Evolutionary conservation across 1,140 invertebrate species (phyloP).

Genomic region (Rhyzopertha dominica): DNA sequence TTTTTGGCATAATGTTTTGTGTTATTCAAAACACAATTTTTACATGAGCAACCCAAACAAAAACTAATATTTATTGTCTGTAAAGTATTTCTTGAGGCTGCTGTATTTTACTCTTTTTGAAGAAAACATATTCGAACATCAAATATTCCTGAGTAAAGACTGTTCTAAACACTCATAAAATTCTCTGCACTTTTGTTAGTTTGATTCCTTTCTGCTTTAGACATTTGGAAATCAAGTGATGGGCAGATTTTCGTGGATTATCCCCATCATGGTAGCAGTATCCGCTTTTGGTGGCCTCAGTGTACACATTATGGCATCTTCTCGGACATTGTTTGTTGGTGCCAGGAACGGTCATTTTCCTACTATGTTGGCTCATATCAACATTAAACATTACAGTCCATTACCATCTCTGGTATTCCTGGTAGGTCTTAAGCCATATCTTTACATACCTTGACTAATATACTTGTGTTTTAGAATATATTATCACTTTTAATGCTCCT

Average conservation of each 20-base stretch:
- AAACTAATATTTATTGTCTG: background rate
- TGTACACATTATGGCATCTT: slow-evolving; percentile 86
- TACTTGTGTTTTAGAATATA: slow-evolving; percentile 59
- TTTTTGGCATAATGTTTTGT: too few relatives aligned
- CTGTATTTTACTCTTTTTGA: too few relatives aligned
- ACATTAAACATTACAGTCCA: slow-evolving; percentile 74
- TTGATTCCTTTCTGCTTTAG: slow-evolving; percentile 54
- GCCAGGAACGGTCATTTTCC: slow-evolving; percentile 88
- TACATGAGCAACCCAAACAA: background rate
- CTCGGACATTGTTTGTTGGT: slow-evolving; percentile 86
- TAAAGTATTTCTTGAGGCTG: too few relatives aligned
- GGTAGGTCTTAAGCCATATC: slow-evolving; percentile 51
- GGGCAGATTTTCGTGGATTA: slow-evolving; percentile 68
- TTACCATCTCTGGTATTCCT: slow-evolving; percentile 80
- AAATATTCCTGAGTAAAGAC: too few relatives aligned
- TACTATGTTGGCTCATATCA: slow-evolving; percentile 76
- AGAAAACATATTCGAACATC: too few relatives aligned
- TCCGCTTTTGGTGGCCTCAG: slow-evolving; percentile 82
- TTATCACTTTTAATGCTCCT: slow-evolving; percentile 82
- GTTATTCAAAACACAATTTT: background rate
- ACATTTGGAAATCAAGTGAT: slow-evolving; percentile 74
- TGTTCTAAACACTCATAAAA: background rate
- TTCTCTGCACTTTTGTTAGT: slow-evolving; percentile 1
- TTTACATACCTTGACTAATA: slow-evolving; percentile 15
- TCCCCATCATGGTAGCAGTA: slow-evolving; percentile 80